Evolutionary conservation across 2,888 invertebrate species (phyloP), one percentile per base, ranked within the genome.

Genomic region (Drosophila mulleri): DNA sequence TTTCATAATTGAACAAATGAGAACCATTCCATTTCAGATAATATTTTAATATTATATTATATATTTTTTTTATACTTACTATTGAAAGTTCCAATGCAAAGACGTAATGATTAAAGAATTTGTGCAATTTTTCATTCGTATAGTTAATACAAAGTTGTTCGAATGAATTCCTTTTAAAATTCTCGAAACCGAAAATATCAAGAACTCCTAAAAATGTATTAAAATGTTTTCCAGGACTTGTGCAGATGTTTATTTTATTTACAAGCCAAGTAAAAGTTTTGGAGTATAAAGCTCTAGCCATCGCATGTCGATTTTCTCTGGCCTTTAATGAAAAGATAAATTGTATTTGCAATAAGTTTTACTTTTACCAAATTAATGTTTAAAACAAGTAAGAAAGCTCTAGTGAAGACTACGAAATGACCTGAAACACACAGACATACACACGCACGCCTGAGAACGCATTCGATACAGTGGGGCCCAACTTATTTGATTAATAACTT

Each of bases 41-140:
- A 29, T 5, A 29, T 7, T 29, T 1, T 12, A 35, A 35, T 14
- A 3, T 37, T 16, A 3, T 8, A 37, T 37, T 20, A 45, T 14
- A 23, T 2, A 23, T 37, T 26, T 5, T 0, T 18, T 45, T 8
- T 3, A 18, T 54, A 95, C 97, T 96, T 93, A 98, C 98, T 91
- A 97, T 96, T 93, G 98, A 97, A 93, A 98, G 98, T 92, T 98
- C 98, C 78, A 98, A 92, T 1, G 98, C 97, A 91, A 98, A 98
- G 32, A 98, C 98, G 91, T 98, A 98, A 91, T 98, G 98, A 93
- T 98, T 98, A 93, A 98, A 98, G 94, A 98, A 98, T 94, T 97
- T 97, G 92, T 98, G 98, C 41, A 98, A 94, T 92, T 98, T 98
- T 92, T 98, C 98, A 91, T 98, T 98, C 0, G 98, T 97, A 93